Conservation (phyloP, 2,113 vertebrate genomes). For the Trachemys scripta region DNA sequence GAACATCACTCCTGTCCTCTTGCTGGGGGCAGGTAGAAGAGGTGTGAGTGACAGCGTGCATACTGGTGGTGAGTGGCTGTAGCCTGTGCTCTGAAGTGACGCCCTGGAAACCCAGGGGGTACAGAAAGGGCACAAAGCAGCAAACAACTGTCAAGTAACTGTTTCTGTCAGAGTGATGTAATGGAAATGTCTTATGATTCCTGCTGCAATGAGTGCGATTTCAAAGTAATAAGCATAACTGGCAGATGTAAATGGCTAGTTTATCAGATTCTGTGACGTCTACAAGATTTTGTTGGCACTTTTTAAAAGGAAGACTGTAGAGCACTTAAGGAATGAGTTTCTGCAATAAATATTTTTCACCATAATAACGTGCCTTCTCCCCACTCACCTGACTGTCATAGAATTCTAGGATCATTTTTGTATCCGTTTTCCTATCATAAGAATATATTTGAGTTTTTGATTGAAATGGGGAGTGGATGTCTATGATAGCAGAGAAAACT, state of each 20-base stretch:
- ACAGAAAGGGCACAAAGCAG: background rate
- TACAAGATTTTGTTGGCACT: background rate
- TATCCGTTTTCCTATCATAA: background rate
- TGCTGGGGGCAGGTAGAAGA: background rate
- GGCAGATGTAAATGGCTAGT: background rate
- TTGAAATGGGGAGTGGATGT: background rate
- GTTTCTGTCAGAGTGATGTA: background rate
- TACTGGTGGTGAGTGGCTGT: background rate
- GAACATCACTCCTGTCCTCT: background rate
- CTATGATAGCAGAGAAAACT: background rate
- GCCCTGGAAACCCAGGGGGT: background rate
- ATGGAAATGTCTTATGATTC: background rate
- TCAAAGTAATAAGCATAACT: background rate
- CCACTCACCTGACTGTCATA: background rate
- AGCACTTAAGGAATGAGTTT: background rate
- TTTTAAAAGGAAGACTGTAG: background rate
- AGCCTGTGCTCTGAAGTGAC: accelerated
- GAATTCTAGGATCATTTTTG: background rate
- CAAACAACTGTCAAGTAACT: background rate
- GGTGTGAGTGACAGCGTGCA: background rate
- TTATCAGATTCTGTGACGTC: background rate
- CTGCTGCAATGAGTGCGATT: background rate
- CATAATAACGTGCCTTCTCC: background rate
- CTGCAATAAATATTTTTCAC: background rate
- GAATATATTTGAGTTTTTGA: background rate